Conservation (phyloP, 2,797 vertebrate species). For the Dipus sagitta region DNA sequence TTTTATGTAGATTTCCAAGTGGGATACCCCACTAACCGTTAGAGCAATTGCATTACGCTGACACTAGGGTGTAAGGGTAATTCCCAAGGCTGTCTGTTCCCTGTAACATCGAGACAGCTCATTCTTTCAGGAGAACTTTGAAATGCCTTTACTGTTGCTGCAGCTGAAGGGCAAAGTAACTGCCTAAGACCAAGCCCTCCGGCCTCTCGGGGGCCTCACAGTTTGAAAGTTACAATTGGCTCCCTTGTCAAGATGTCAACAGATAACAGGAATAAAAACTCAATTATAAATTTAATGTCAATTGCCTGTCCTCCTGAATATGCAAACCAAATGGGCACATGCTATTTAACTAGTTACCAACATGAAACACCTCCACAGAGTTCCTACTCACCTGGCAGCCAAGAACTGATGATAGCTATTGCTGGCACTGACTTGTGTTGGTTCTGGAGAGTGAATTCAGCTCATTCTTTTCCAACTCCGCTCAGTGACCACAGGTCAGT, state of each 20-base stretch:
- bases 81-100: background rate
- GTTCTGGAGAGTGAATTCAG: background rate
- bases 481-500: background rate
- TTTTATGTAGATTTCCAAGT: background rate
- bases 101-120: background rate
- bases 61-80: background rate
- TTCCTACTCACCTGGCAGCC: background rate
- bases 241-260: slow-evolving; percentile 28
- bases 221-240: background rate
- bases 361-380: background rate
- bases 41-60: background rate
- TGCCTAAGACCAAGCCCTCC: background rate
- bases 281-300: background rate
- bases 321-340: background rate
- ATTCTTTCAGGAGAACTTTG: slow-evolving; percentile 34
- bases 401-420: background rate
- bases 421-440: rapidly evolving
- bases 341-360: background rate
- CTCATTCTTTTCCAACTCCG: background rate
- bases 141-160: background rate
- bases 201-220: background rate
- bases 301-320: background rate
- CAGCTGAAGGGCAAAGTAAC: background rate
- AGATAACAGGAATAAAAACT: slow-evolving; percentile 42
- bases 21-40: background rate